These are phyloP conservation scores for Pseudorhiza aurosa DNA, from an alignment of 30 jellyfish, hydroid and myxozoan genomes.

Conservation along the genomic window DNA sequence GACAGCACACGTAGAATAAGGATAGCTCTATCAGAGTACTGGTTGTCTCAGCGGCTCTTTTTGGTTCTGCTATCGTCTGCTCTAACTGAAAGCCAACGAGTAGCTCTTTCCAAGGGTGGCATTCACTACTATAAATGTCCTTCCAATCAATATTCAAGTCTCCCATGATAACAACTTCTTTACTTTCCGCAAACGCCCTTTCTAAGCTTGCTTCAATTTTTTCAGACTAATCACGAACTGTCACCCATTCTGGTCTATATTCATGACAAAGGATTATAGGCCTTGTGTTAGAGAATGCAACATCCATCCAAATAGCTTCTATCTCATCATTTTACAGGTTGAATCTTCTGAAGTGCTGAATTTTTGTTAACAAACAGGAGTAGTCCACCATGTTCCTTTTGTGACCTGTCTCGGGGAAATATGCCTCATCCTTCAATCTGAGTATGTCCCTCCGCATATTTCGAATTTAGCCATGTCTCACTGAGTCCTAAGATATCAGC, in stretches of 20 bases:
- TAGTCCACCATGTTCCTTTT: constrained; percentile 26
- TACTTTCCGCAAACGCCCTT: not conserved
- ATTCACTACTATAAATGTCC: constrained; percentile 15
- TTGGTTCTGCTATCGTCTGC: constrained; percentile 44
- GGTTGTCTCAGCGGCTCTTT: constrained; percentile 44
- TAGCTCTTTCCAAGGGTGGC: too few species aligned
- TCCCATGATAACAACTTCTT: constrained; percentile 29
- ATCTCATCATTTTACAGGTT: constrained; percentile 34
- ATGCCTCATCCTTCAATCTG: too few species aligned
- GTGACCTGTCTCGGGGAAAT: constrained; percentile 54
- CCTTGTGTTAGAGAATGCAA: constrained; percentile 13
- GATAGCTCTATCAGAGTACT: constrained; percentile 36
- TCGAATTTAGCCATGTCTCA: constrained; percentile 42
- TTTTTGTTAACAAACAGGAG: constrained; percentile 21
- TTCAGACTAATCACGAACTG: constrained; percentile 31
- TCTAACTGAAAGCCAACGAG: constrained; percentile 23
- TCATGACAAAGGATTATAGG: constrained; percentile 23
- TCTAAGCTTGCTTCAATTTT: constrained; percentile 30
- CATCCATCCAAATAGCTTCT: constrained; percentile 24
- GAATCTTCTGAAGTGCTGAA: constrained; percentile 24
- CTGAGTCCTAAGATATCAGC: constrained; percentile 36
- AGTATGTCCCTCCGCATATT: constrained; percentile 18
- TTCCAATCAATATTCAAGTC: constrained; percentile 37
- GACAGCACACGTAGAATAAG: constrained; percentile 26
- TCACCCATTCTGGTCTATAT: constrained; percentile 26